Conservation (phyloP, 2,797 vertebrate species). For the Poliocrania exsul region DNA sequence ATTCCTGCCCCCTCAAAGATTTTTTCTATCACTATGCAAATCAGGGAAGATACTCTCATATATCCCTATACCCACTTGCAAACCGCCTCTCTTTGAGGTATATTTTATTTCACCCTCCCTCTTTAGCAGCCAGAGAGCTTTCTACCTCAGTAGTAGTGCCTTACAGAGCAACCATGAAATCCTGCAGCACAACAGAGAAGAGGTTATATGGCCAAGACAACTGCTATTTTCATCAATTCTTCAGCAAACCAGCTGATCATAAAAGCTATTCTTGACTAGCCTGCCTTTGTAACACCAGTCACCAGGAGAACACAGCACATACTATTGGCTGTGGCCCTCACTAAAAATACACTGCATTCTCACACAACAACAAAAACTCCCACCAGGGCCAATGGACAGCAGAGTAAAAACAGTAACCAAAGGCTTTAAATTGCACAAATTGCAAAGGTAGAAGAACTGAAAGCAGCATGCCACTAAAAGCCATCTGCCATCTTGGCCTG, state of each 20-base stretch:
- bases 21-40: background rate
- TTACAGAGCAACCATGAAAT: background rate
- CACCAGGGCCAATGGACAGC: constrained; percentile 64
- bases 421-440: constrained; percentile 69
- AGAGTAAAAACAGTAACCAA: constrained; percentile 74
- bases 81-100: background rate
- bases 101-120: background rate
- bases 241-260: constrained; percentile 41
- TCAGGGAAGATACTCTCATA: background rate
- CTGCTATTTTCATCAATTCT: constrained; percentile 55
- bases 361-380: constrained; percentile 69
- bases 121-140: background rate
- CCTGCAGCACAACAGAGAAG: background rate
- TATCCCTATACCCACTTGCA: background rate
- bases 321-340: constrained; percentile 49
- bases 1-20: background rate
- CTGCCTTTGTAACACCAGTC: constrained; percentile 36
- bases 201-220: background rate
- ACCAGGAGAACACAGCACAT: constrained; percentile 42
- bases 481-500: constrained; percentile 79
- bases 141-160: background rate
- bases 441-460: constrained; percentile 70
- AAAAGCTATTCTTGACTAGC: constrained; percentile 42
- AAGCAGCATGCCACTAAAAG: constrained; percentile 70
- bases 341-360: constrained; percentile 76